phyloP scores from a whole-genome alignment of 2,113 vertebrate genomes.

The Struthidea cinerea region DNA sequence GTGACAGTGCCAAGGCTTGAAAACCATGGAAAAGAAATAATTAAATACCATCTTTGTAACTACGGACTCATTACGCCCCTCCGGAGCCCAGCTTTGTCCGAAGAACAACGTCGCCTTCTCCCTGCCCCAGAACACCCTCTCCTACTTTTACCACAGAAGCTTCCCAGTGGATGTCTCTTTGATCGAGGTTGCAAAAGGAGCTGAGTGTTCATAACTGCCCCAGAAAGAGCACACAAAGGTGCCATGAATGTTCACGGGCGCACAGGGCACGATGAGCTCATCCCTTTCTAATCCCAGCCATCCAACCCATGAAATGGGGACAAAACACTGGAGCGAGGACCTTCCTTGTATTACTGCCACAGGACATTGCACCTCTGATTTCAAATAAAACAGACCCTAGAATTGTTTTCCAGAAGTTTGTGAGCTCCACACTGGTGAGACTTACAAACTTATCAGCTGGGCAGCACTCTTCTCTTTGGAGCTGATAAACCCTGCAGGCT shows the following conservation, averaged over 20 bases:
- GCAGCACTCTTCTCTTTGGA: not conserved
- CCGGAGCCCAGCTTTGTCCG: not conserved
- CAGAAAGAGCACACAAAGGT: not conserved
- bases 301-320: not conserved
- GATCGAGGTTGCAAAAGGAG: not conserved
- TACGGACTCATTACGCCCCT: not conserved
- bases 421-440: not conserved
- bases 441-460: not conserved
- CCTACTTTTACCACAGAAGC: not conserved
- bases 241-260: not conserved
- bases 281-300: not conserved
- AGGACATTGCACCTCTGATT: not conserved
- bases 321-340: not conserved
- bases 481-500: not conserved
- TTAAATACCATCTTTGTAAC: slow-evolving; percentile 2
- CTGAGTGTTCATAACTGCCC: not conserved
- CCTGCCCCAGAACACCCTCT: not conserved
- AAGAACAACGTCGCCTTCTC: not conserved
- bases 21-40: slow-evolving; percentile 38
- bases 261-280: not conserved
- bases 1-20: slow-evolving; percentile 26
- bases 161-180: not conserved
- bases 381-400: not conserved
- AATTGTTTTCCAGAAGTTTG: not conserved
- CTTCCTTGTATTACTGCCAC: not conserved